phyloP scores from a whole-genome alignment of 2,113 vertebrate species.

The Pungitius pungitius region DNA sequence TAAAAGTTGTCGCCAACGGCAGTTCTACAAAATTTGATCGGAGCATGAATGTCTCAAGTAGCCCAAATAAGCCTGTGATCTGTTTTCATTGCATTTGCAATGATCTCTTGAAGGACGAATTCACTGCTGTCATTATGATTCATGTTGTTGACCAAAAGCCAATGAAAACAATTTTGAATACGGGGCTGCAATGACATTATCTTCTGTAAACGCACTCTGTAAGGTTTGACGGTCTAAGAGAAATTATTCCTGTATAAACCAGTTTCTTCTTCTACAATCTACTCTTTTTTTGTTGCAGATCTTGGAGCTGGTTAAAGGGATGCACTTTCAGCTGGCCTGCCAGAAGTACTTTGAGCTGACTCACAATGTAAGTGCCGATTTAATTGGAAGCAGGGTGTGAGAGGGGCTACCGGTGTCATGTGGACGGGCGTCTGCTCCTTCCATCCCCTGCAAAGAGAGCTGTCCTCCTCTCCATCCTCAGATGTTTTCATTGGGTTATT shows the following conservation, averaged over 20 bases:
- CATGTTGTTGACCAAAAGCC: constrained; percentile 22
- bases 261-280: neutral
- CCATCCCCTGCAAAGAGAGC: constrained; percentile 37
- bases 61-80: constrained; percentile 28
- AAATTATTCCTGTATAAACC: neutral
- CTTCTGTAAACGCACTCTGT: neutral
- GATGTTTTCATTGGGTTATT: constrained; percentile 72
- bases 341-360: constrained; percentile 98
- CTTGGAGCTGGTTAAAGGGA: constrained; percentile 95
- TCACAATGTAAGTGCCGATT: constrained; percentile 89
- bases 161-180: constrained; percentile 35
- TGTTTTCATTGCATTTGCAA: constrained; percentile 43
- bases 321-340: constrained; percentile 97
- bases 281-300: constrained; percentile 79
- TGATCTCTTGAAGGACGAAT: constrained; percentile 23
- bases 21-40: constrained; percentile 20
- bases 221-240: neutral
- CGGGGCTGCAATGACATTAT: neutral
- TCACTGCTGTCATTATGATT: constrained; percentile 41
- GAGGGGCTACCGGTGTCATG: constrained; percentile 47
- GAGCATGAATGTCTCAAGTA: constrained; percentile 44
- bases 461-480: constrained; percentile 69
- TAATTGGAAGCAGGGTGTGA: constrained; percentile 50
- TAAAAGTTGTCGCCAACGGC: constrained; percentile 2
- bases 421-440: constrained; percentile 45